These are phyloP conservation scores for Agrochola macilenta DNA, from an alignment of 2,888 invertebrate genomes.

Conservation along the genomic window DNA sequence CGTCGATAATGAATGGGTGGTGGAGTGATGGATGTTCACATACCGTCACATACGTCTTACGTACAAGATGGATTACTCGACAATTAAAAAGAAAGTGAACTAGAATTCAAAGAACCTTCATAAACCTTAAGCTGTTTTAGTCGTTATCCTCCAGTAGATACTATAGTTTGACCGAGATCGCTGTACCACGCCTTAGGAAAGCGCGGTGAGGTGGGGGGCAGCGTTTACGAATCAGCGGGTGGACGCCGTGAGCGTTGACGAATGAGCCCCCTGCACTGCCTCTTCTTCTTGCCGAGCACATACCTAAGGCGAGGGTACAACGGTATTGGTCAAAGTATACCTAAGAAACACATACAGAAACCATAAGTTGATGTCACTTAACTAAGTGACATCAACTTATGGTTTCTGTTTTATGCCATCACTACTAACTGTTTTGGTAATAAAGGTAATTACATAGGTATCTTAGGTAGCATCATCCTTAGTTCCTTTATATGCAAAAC, in stretches of 20 bases:
- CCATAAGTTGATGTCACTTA: too few species aligned
- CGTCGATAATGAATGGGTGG: conserved; percentile 49
- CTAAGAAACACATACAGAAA: too few species aligned
- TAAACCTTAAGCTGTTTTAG: background rate
- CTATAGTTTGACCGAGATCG: too few species aligned
- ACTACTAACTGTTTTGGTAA: background rate
- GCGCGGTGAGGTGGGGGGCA: too few species aligned
- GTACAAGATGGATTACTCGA: background rate
- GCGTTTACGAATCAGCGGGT: too few species aligned
- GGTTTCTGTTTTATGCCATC: background rate
- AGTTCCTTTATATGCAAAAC: background rate
- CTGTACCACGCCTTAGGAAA: too few species aligned
- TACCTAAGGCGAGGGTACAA: too few species aligned
- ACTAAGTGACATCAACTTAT: background rate
- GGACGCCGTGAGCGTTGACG: too few species aligned
- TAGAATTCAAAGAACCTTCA: background rate
- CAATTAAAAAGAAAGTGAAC: too few species aligned
- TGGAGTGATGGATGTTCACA: conserved; percentile 19
- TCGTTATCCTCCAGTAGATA: background rate
- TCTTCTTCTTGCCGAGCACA: too few species aligned
- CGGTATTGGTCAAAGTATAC: too few species aligned
- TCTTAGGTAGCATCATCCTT: background rate
- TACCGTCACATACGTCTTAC: background rate
- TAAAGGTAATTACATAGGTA: background rate
- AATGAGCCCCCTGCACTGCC: too few species aligned